phyloP scores from a whole-genome alignment of 2,113 vertebrate species.

The Trematomus loennbergii region DNA sequence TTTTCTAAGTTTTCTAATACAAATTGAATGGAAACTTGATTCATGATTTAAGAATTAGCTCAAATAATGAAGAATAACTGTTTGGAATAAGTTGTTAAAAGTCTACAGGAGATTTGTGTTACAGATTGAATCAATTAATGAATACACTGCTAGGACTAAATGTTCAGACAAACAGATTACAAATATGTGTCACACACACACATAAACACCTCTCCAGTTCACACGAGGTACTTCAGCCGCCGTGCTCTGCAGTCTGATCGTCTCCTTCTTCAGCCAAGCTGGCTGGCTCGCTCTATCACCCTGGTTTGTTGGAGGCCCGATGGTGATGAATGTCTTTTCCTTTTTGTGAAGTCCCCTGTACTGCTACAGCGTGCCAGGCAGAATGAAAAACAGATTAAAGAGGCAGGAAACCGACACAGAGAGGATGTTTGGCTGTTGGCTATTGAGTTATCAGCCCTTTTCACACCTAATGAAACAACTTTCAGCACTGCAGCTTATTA shows the following conservation, averaged over 20 bases:
- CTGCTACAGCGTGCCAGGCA: constrained; percentile 77
- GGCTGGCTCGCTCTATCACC: constrained; percentile 71
- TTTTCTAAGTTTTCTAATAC: background rate
- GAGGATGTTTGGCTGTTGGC: constrained; percentile 85
- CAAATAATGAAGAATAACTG: background rate
- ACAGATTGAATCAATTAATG: constrained; percentile 12
- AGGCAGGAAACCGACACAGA: constrained; percentile 78
- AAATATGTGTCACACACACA: background rate
- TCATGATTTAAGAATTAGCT: no score
- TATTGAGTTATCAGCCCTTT: constrained; percentile 86
- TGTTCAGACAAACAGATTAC: constrained; percentile 7
- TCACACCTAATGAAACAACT: constrained; percentile 87
- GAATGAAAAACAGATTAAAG: constrained; percentile 86
- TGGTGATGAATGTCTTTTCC: constrained; percentile 82
- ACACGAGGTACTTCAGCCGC: constrained; percentile 33
- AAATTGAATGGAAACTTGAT: background rate
- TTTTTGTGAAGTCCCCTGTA: constrained; percentile 78
- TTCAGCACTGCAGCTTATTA: constrained; percentile 84
- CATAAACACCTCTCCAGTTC: constrained; percentile 40
- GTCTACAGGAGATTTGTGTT: constrained; percentile 14
- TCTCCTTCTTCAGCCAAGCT: constrained; percentile 69
- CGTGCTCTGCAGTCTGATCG: constrained; percentile 67
- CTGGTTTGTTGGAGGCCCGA: constrained; percentile 75
- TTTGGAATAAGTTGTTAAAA: background rate
- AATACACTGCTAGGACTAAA: constrained; percentile 10